Conservation (phyloP, 2,113 vertebrate genomes). For the Pholis gunnellus region DNA sequence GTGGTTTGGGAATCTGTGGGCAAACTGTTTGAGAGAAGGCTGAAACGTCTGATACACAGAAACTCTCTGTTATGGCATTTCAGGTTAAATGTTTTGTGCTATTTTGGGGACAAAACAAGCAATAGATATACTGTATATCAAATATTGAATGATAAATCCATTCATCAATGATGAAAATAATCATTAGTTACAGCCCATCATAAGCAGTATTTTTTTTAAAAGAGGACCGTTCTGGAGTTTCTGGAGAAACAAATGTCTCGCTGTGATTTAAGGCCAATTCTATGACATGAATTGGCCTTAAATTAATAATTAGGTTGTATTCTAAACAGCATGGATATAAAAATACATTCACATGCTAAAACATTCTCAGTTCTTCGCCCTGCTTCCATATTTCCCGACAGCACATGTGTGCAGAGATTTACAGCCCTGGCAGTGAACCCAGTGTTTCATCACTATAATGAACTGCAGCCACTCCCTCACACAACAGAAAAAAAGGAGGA, state of each 20-base stretch:
- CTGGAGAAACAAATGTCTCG: neutral
- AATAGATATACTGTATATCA: neutral
- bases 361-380: neutral
- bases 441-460: slow-evolving; percentile 58
- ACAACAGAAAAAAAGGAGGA: slow-evolving; percentile 9
- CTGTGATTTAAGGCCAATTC: neutral
- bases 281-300: neutral
- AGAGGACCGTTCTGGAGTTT: neutral
- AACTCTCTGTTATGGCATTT: too few species aligned
- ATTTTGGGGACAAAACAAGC: neutral
- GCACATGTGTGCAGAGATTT: slow-evolving; percentile 58
- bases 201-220: neutral
- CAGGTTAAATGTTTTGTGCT: neutral
- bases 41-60: neutral
- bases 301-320: neutral
- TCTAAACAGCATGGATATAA: neutral
- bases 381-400: slow-evolving; percentile 46
- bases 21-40: neutral
- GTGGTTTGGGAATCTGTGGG: neutral
- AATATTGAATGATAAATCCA: neutral
- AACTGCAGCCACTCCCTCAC: slow-evolving; percentile 54
- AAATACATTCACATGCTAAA: slow-evolving; percentile 13
- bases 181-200: neutral
- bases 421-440: slow-evolving; percentile 45
- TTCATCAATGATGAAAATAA: neutral